Evolutionary conservation across 2,113 vertebrate genomes (phyloP).

Genomic region (Sakesphorus luctuosus): DNA sequence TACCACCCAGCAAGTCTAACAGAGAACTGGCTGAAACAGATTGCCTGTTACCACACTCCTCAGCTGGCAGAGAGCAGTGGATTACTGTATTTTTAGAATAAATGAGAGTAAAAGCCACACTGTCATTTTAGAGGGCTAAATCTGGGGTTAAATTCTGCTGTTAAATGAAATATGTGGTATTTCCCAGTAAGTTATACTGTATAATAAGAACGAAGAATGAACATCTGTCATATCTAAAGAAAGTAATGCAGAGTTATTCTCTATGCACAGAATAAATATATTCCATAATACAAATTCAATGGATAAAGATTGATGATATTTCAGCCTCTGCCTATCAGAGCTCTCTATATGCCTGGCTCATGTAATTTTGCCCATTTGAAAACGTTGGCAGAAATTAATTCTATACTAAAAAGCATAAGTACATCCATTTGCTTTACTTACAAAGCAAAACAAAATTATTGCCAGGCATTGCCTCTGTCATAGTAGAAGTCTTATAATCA

Average conservation of each 20-base stretch:
- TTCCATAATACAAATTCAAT: not conserved
- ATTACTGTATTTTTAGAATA: not conserved
- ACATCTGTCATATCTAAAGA: not conserved
- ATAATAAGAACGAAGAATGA: not conserved
- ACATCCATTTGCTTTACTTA: not conserved
- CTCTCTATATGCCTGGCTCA: not conserved
- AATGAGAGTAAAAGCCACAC: not conserved
- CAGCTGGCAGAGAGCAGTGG: not conserved
- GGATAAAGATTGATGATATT: not conserved
- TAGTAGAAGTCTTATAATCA: not conserved
- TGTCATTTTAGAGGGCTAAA: not conserved
- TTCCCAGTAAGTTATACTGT: not conserved
- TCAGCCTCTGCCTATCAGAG: not conserved
- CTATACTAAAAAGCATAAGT: conserved; percentile 1
- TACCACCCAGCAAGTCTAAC: not conserved
- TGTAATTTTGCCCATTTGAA: conserved; percentile 1
- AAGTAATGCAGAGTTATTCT: not conserved
- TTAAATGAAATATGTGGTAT: not conserved
- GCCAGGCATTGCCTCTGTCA: not conserved
- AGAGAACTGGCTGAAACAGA: not conserved
- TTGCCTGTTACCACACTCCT: not conserved
- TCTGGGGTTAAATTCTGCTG: not conserved
- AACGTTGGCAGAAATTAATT: conserved; percentile 24
- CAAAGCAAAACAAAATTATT: conserved; percentile 31
- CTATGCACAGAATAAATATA: not conserved